Conservation (phyloP, 2,113 vertebrate species). For the Elachura formosa region DNA sequence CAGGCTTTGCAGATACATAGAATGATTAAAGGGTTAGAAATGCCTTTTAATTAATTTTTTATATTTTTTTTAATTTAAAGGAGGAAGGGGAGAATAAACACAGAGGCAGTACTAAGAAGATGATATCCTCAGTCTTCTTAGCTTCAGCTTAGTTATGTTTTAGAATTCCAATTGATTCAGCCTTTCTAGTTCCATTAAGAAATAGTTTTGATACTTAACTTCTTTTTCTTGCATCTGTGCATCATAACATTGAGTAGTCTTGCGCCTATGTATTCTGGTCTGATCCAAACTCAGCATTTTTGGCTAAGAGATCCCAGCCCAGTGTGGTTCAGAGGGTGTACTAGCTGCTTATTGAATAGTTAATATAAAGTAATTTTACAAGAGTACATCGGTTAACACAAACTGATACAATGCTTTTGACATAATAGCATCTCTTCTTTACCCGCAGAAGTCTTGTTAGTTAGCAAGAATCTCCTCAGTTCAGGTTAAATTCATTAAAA, state of each 20-base stretch:
- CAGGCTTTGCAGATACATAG: neutral
- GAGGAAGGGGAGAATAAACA: neutral
- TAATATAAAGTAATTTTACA: neutral
- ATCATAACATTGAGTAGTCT: neutral
- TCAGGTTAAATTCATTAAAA: neutral
- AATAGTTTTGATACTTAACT: neutral
- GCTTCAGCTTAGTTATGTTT: neutral
- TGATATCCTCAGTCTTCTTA: neutral
- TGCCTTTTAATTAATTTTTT: constrained; percentile 21
- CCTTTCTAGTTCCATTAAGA: neutral
- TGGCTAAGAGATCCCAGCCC: neutral
- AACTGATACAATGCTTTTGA: neutral
- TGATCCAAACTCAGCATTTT: neutral
- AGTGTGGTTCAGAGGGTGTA: neutral
- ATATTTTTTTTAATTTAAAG: neutral
- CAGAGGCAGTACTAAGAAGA: neutral
- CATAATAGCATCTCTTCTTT: neutral
- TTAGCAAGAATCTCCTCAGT: neutral
- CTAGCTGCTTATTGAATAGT: neutral
- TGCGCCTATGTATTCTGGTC: neutral
- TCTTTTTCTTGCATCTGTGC: neutral
- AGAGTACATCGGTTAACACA: neutral
- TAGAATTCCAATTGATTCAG: neutral
- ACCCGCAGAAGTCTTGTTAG: neutral
- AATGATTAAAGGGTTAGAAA: constrained; percentile 1